These are phyloP conservation scores for Drosophila dunni DNA, from an alignment of 1,140 invertebrate genomes.

Conservation along the genomic window DNA sequence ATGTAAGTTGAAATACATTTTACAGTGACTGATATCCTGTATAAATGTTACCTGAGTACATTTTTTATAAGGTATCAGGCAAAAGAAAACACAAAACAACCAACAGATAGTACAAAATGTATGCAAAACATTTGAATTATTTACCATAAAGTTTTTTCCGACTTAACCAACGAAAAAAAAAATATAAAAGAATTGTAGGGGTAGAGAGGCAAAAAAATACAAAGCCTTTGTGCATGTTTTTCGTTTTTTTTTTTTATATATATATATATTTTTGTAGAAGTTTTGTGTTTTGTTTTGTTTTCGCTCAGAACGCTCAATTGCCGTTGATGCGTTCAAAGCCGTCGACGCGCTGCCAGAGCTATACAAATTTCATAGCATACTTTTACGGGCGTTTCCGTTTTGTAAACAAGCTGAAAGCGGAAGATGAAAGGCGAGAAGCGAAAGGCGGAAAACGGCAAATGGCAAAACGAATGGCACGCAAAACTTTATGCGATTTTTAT, in stretches of 20 bases:
- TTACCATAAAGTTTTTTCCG: conserved; percentile 65
- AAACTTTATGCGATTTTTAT: conserved; percentile 74
- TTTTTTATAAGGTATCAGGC: conserved; percentile 16
- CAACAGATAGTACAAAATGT: conserved; percentile 28
- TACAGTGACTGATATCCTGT: conserved; percentile 1
- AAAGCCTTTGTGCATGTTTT: conserved; percentile 54
- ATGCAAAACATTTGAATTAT: conserved; percentile 74
- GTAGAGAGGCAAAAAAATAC: conserved; percentile 26
- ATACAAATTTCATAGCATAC: conserved; percentile 79
- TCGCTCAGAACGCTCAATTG: conserved; percentile 53
- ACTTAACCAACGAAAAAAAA: conserved; percentile 25
- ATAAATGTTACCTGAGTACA: not conserved
- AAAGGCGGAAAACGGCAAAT: conserved; percentile 5
- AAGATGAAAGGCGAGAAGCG: conserved; percentile 6
- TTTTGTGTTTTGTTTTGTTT: conserved; percentile 42
- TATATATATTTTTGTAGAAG: conserved; percentile 14
- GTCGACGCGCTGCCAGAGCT: conserved; percentile 31
- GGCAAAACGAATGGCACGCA: conserved; percentile 24
- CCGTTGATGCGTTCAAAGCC: conserved; percentile 67
- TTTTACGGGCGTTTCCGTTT: conserved; percentile 75
- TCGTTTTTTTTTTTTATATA: conserved; percentile 18
- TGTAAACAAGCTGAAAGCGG: conserved; percentile 56
- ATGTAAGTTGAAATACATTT: not conserved
- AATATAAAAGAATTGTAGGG: not conserved
- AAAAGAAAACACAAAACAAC: conserved; percentile 35